Evolutionary conservation across 2,797 vertebrate species (phyloP).

Genomic region (Sus cebifrons): DNA sequence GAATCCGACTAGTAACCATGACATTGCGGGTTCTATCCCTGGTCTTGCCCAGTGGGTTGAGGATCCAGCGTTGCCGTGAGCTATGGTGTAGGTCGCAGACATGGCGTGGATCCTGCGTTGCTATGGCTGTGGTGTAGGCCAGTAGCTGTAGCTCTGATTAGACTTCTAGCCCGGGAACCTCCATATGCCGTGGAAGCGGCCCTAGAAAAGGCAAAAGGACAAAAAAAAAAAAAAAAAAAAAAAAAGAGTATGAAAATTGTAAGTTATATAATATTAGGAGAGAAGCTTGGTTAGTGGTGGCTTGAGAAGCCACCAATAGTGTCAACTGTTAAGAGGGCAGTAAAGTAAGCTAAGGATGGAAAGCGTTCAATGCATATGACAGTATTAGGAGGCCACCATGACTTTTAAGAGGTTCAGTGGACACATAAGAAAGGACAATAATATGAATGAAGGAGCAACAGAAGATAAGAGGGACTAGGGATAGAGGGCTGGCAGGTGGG

Average conservation of each 20-base stretch:
- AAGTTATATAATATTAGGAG: not conserved
- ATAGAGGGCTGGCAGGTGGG: not conserved
- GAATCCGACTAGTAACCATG: too few relatives aligned
- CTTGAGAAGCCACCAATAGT: not conserved
- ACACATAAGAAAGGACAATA: slow-evolving; percentile 11
- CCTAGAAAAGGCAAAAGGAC: too few relatives aligned
- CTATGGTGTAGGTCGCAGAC: too few relatives aligned
- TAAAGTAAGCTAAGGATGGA: not conserved
- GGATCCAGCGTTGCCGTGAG: too few relatives aligned
- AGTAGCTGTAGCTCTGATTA: too few relatives aligned
- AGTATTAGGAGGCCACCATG: not conserved
- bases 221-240: too few relatives aligned
- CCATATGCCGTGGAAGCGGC: too few relatives aligned
- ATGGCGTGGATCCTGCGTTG: too few relatives aligned
- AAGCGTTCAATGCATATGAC: not conserved
- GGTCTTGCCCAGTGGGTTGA: too few relatives aligned
- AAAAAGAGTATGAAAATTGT: not conserved
- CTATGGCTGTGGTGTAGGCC: too few relatives aligned
- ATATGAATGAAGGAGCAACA: not conserved
- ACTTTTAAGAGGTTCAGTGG: not conserved
- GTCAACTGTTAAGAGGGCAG: not conserved
- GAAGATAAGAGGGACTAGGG: not conserved
- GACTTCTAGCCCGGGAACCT: too few relatives aligned
- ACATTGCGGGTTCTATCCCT: too few relatives aligned
- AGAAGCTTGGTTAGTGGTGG: not conserved